These are phyloP conservation scores for Ophioderma brevispina DNA, from an alignment of 35 echinoderm and acorn worm genomes.

Conservation along the genomic window DNA sequence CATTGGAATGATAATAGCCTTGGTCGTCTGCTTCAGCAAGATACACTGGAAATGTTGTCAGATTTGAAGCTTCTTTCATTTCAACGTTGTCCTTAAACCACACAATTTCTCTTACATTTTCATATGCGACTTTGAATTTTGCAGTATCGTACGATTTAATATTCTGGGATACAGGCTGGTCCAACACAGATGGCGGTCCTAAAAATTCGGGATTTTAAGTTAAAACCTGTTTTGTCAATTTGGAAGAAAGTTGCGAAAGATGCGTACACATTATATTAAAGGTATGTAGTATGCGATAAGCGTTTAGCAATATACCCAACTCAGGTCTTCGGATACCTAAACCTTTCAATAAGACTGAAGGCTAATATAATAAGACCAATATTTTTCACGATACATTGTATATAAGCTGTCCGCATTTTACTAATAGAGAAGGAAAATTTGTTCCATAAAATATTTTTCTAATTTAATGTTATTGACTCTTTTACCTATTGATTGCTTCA, in stretches of 20 bases:
- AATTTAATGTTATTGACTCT: no score
- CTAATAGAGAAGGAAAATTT: background rate
- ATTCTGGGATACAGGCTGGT: background rate
- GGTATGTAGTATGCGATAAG: no score
- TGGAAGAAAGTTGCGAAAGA: no score
- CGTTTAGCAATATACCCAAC: no score
- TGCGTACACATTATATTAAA: no score
- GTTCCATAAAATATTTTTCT: no score
- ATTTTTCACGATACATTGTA: background rate
- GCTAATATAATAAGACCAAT: background rate
- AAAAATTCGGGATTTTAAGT: no score
- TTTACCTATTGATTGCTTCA: background rate
- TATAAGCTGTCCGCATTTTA: background rate
- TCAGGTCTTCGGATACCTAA: background rate
- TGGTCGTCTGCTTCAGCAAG: background rate
- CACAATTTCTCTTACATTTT: background rate
- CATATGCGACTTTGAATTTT: background rate
- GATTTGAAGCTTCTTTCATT: background rate
- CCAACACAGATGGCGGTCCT: background rate
- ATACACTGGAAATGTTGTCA: background rate
- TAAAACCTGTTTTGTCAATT: no score
- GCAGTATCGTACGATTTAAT: background rate
- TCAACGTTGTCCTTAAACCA: background rate
- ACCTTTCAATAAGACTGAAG: background rate
- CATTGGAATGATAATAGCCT: background rate